A percentile compares a stretch with the other conserved stretches of the same genome.
Evolutionary conservation across 1,140 invertebrate genomes (phyloP).

Genomic region (Cydia splendana): DNA sequence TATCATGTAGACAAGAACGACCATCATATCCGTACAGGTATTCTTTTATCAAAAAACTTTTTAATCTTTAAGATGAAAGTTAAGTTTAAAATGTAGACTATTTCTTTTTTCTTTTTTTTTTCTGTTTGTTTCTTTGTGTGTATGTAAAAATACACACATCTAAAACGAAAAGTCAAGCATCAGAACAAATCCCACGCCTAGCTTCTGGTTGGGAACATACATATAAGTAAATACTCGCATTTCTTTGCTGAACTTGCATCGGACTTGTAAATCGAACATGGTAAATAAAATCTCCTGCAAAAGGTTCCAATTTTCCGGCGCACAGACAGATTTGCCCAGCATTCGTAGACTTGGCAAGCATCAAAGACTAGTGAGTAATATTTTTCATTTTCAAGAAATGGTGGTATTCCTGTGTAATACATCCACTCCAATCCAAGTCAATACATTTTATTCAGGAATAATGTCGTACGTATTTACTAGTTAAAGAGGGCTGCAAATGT

Average conservation of each 20-base stretch:
- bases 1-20: too few species aligned
- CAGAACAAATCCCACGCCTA: neutral
- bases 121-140: neutral
- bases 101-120: too few species aligned
- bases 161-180: neutral
- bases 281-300: conserved; percentile 42
- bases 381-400: conserved; percentile 46
- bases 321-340: conserved; percentile 40
- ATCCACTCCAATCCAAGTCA: conserved; percentile 34
- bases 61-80: too few species aligned
- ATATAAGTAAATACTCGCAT: neutral
- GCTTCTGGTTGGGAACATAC: neutral
- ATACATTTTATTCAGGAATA: conserved; percentile 6
- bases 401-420: conserved; percentile 27
- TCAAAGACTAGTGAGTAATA: conserved; percentile 38
- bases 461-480: too few species aligned
- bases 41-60: too few species aligned
- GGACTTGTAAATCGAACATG: conserved; percentile 26
- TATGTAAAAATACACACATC: neutral
- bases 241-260: neutral
- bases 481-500: too few species aligned
- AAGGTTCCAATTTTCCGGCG: conserved; percentile 43
- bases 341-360: conserved; percentile 44
- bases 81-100: too few species aligned
- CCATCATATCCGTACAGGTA: too few species aligned